Conservation (phyloP, 2,888 invertebrate genomes). For the Ichneumoninae sp. region DNA sequence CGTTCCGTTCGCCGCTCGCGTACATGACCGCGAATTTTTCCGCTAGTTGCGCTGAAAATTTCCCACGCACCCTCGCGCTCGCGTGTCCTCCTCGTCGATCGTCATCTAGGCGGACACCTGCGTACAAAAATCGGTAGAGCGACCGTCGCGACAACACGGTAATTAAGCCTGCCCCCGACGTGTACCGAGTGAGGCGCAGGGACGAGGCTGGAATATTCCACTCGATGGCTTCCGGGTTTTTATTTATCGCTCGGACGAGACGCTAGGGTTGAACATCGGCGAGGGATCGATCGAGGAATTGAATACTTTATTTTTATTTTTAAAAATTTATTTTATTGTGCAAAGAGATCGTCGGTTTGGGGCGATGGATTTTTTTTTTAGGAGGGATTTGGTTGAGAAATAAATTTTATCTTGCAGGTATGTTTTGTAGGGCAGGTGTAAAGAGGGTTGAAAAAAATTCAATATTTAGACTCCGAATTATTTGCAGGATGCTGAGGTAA, state of each 20-base stretch:
- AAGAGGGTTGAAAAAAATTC: too few relatives aligned
- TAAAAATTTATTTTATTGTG: too few relatives aligned
- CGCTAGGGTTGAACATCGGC: too few relatives aligned
- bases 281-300: too few relatives aligned
- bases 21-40: conserved; percentile 31
- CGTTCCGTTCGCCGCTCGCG: conserved; percentile 13
- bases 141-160: not conserved
- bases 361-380: too few relatives aligned
- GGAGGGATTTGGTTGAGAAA: too few relatives aligned
- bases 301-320: too few relatives aligned
- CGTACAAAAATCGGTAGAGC: conserved; percentile 14
- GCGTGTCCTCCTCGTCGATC: conserved; percentile 8
- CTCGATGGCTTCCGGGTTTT: not conserved
- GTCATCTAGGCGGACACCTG: conserved; percentile 27
- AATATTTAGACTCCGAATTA: too few relatives aligned
- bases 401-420: too few relatives aligned
- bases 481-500: too few relatives aligned
- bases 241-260: not conserved
- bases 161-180: not conserved
- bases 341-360: too few relatives aligned
- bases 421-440: too few relatives aligned
- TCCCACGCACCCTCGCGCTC: conserved; percentile 12
- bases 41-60: conserved; percentile 5
- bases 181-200: not conserved
- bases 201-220: not conserved